Conservation (phyloP, 2,888 invertebrate species). For the Tipula unca region DNA sequence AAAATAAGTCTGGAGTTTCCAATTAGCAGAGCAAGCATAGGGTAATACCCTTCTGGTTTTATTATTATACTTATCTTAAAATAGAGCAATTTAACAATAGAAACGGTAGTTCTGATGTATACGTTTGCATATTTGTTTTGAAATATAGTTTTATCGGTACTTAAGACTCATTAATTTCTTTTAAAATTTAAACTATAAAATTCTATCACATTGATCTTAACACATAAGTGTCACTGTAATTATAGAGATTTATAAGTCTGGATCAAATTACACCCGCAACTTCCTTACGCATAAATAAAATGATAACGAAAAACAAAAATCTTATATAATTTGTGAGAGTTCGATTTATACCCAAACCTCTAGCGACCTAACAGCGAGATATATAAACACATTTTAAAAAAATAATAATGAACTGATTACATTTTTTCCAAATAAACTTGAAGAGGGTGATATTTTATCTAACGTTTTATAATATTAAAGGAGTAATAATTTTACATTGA, state of each 20-base stretch:
- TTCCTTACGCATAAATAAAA: background rate
- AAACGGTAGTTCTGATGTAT: background rate
- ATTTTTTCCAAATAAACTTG: background rate
- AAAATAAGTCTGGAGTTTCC: too few relatives aligned
- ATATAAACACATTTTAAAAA: background rate
- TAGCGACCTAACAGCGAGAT: background rate
- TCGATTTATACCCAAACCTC: background rate
- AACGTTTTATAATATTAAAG: background rate
- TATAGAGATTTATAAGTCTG: background rate
- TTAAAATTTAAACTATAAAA: background rate
- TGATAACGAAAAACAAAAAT: background rate
- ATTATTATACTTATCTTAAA: too few relatives aligned
- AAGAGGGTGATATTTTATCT: slow-evolving; percentile 14
- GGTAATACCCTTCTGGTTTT: too few relatives aligned
- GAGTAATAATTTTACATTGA: slow-evolving; percentile 14
- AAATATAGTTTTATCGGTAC: background rate
- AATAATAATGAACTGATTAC: slow-evolving; percentile 14
- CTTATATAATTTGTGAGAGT: background rate
- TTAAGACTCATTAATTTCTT: background rate
- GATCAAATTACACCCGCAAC: background rate
- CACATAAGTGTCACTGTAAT: background rate
- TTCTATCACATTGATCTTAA: background rate
- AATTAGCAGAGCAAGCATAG: too few relatives aligned
- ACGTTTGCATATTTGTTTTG: background rate
- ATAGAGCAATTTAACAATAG: too few relatives aligned